Conservation (phyloP, 2,888 invertebrate species). For the Sturmia bella region DNA sequence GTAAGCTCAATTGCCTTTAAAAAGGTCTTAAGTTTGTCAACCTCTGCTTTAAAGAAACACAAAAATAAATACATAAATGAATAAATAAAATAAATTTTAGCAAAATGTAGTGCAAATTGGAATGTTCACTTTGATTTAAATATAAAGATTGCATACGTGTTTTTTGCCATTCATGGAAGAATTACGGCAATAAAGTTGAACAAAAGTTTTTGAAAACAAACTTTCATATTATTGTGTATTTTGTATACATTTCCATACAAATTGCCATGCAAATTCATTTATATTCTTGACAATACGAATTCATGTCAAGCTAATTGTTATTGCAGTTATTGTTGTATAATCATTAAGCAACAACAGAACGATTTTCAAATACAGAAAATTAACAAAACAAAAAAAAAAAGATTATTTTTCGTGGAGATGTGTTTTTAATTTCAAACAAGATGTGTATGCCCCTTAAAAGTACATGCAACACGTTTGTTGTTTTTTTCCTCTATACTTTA, state of each 20-base stretch:
- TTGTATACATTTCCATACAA: conserved; percentile 9
- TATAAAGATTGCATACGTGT: conserved; percentile 39
- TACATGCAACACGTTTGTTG: conserved; percentile 35
- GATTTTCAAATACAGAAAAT: conserved; percentile 12
- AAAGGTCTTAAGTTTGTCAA: conserved; percentile 12
- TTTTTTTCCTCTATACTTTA: too few relatives aligned
- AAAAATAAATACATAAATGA: too few relatives aligned
- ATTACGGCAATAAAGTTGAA: conserved; percentile 46
- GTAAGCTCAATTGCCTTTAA: too few relatives aligned
- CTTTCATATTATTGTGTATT: background rate
- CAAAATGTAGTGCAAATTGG: conserved; percentile 15
- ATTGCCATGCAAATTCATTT: conserved; percentile 56
- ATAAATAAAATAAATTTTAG: background rate
- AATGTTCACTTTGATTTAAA: conserved; percentile 53
- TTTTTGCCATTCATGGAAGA: conserved; percentile 43
- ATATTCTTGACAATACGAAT: conserved; percentile 64
- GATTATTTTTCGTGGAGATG: conserved; percentile 39
- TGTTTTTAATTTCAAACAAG: conserved; percentile 15
- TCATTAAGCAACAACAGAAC: conserved; percentile 55
- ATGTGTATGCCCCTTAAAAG: conserved; percentile 19
- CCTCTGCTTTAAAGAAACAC: background rate
- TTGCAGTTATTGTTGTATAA: conserved; percentile 53
- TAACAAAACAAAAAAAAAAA: conserved; percentile 23
- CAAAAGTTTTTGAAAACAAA: conserved; percentile 26
- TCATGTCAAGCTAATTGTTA: conserved; percentile 68